Base-by-base conservation (phyloP, 2,113 vertebrate species). In the Pithys albifrons region DNA sequence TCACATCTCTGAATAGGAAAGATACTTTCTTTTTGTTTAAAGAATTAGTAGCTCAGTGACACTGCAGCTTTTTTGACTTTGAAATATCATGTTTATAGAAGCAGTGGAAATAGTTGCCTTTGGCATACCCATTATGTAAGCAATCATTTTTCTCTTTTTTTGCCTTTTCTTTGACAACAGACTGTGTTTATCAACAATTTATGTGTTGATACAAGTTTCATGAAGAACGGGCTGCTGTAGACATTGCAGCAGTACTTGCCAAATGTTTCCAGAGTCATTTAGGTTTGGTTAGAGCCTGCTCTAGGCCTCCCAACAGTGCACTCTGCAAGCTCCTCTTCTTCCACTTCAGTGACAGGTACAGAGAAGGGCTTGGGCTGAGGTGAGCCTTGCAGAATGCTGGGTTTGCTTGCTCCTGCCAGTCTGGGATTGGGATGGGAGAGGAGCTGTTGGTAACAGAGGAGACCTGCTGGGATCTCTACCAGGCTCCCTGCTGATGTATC, bases 91-190 rank as follows among this genome's bases (percentile, higher is more conserved):
- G 52, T 52, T 91, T 91, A 70, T 66, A 58, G 79, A 78, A 76
- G 37, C 41, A 58, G 43, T 46, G 16, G 69, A 93, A 77, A 43
- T 91, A 46, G 19, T 86, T 93, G 55, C 14, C 55, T 92, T 88
- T 41, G 37, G n/a, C 45, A 41, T 59, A 67, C 54, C 37, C 49
- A 45, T 70, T 80, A n/a, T 27, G 5, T 62, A 92, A 91, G 45
- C 65, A 77, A 41, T 0, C 0, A 17, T 80, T 92, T 97, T 75
- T 77, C 39, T 69, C 2, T 31, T 58, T 58, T 24, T 39, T 57
- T 29, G 1, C 24, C 11, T 81, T 91, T 77, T 49, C 20, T 87
- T 95, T 90, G 88, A 28, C 85, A 65, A 2, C 29, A 62, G 62
- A 10, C 66, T 64, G 15, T 87, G 27, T 91, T 91, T 89, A 73